phyloP scores from a whole-genome alignment of 2,888 invertebrate species.

The Xestia xanthographa region DNA sequence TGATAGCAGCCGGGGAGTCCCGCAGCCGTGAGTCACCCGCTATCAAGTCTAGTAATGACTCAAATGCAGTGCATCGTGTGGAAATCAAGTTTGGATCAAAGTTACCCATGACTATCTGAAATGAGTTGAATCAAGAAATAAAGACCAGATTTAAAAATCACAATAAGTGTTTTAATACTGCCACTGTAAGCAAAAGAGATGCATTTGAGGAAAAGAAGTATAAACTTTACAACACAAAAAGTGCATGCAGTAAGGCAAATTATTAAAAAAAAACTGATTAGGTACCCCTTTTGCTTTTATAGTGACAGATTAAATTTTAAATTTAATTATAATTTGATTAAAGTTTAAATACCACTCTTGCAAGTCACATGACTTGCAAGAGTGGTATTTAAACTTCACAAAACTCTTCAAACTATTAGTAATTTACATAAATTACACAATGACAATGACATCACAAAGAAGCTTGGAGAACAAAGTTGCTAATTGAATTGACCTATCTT shows the following conservation, averaged over 20 bases:
- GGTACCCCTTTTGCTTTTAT: neutral
- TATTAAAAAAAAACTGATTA: neutral
- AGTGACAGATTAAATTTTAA: neutral
- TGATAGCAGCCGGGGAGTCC: conserved; percentile 89
- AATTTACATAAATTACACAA: conserved; percentile 18
- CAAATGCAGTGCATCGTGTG: conserved; percentile 92
- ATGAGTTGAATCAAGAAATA: conserved; percentile 49
- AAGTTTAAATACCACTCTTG: neutral
- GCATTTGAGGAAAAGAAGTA: neutral
- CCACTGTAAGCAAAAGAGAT: neutral
- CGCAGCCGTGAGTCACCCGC: conserved; percentile 90
- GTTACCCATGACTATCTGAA: conserved; percentile 92
- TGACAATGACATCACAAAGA: conserved; percentile 25
- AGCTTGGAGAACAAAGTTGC: neutral
- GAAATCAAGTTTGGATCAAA: conserved; percentile 93
- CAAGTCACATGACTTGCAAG: neutral
- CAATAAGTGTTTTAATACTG: neutral
- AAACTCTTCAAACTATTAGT: neutral
- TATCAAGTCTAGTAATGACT: conserved; percentile 91
- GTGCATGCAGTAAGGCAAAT: neutral
- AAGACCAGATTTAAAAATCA: neutral
- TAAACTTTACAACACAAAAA: neutral
- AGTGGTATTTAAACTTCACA: too few relatives aligned
- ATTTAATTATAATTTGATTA: too few relatives aligned
- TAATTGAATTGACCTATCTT: conserved; percentile 21